Base-by-base conservation (phyloP, 1,140 invertebrate species). In the Monomorium pharaonis region DNA sequence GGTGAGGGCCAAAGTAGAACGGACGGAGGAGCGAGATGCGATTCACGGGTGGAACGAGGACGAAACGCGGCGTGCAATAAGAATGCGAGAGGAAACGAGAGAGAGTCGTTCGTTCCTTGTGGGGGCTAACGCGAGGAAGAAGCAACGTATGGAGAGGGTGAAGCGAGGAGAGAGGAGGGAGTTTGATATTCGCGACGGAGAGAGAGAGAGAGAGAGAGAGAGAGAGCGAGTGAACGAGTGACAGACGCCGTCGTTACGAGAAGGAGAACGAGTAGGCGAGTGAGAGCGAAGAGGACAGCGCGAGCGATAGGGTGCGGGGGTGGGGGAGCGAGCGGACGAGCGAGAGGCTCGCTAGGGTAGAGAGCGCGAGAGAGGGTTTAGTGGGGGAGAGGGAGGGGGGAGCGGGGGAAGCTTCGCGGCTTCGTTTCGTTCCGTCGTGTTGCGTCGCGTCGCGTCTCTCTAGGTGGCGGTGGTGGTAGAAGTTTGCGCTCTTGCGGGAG, bases 401-500 rank as follows among this genome's bases (percentile, higher is more conserved):
- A 88, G 87, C 75, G 88, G 88, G 87, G 86, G 75, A 70, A 47
- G 27, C 49, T 51, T 18, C 65, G 33, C 37, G 89, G 69, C 37
- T 33, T 1, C 69, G 69, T 54, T 49, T 60, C 70, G 77, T 69
- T 69, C 9, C 47, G 69, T 27, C 49, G n/a, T 37, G 86, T 74
- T 6, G 30, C 76, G 56, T 62, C 56, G 56, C 74, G 83, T 75
- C 37, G 37, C 67, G 78, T 83, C 51, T 83, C 51, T 83, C 78
- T 91, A 80, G 83, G 80, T 77, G 76, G 88, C 87, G 83, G 87
- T 78, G 88, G 88, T 87, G 88, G 86, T 89, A 86, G 74, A 83
- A 88, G 51, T 56, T 83, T 72, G 67, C 67, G 51, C 67, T 58
- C 67, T 90, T 27, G 90, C 87, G 86, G 78, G 80, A 91, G 78